Evolutionary conservation across 2,888 invertebrate genomes (phyloP).

Genomic region (Lasioglossum lativentre): DNA sequence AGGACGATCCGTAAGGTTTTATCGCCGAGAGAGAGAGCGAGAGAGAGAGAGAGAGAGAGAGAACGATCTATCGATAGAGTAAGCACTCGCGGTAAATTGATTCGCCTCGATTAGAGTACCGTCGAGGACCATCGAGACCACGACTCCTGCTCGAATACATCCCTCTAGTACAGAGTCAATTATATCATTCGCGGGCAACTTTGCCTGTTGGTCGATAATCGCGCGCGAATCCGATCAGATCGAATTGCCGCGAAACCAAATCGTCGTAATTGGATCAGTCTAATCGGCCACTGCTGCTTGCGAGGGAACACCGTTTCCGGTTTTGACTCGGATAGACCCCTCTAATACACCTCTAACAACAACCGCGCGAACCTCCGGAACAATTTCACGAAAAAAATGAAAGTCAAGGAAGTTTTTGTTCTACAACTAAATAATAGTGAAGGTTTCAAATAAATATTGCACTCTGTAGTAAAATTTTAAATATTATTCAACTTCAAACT

Average conservation of each 20-base stretch:
- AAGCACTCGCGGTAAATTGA: background rate
- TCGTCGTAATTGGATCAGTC: conserved; percentile 34
- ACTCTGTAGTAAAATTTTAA: no score
- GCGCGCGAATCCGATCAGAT: background rate
- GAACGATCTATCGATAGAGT: background rate
- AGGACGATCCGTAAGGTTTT: background rate
- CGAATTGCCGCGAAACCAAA: conserved; percentile 33
- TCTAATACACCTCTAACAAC: background rate
- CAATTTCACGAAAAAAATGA: background rate
- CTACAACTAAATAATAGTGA: no score
- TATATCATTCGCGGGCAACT: background rate
- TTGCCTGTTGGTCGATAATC: conserved; percentile 17
- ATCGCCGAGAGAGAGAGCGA: background rate
- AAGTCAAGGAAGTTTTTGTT: no score
- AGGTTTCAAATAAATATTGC: no score
- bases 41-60: background rate
- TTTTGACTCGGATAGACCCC: background rate
- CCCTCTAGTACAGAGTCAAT: background rate
- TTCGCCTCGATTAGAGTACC: conserved; percentile 16
- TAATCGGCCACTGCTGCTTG: conserved; percentile 26
- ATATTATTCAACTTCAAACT: background rate
- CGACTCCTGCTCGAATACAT: background rate
- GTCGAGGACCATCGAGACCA: conserved; percentile 2
- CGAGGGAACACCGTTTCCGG: background rate
- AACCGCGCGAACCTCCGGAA: background rate